Evolutionary conservation across 1,140 invertebrate species (phyloP), one percentile per base, ranked within the genome.

Genomic region (Micrasema longulum): DNA sequence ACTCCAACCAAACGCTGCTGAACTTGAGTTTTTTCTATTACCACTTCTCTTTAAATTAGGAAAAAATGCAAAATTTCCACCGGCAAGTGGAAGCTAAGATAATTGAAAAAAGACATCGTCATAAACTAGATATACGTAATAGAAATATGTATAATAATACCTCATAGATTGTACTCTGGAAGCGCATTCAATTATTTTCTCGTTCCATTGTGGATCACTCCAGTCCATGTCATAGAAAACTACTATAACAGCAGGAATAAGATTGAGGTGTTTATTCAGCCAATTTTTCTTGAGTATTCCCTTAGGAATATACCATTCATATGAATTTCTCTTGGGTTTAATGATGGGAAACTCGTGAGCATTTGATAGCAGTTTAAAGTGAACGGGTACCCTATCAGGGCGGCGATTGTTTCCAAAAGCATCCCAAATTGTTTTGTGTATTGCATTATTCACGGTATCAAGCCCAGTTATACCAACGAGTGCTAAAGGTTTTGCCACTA

Each of bases 171-270:
- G 94, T n/a, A 98, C 91, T 79, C 91, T 89, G 1, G 92, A 92
- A 5, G 94, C 91, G 85, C 95, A 98, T 83, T 98, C 96, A 77
- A 95, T 91, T 79, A 95, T 95, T 78, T 95, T 97, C 76, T 98
- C 96, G 77, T 93, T 93, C 95, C 96, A 99, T 53, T 92, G 87
- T 0, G 89, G 84, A 84, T 98, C 96, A 81, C 97, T 95, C 97
- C 97, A 99, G 85, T 99, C 96, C 76, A 99, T 88, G 79, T 99
- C 97, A 83, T 95, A 96, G 82, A 99, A 99, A 38, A 97, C 88
- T 7, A 98, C 95, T 55, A 98, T 91, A 0, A 99, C 91, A 2
- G 96, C 92, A 14, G 98, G 97, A 73, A 99, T 88, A 53, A 95
- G 87, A 76, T 93, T 89, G 6, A 98, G 85, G 81, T 99, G 95